phyloP scores from a whole-genome alignment of 2,113 vertebrate species.

The Hirundichthys speculiger region DNA sequence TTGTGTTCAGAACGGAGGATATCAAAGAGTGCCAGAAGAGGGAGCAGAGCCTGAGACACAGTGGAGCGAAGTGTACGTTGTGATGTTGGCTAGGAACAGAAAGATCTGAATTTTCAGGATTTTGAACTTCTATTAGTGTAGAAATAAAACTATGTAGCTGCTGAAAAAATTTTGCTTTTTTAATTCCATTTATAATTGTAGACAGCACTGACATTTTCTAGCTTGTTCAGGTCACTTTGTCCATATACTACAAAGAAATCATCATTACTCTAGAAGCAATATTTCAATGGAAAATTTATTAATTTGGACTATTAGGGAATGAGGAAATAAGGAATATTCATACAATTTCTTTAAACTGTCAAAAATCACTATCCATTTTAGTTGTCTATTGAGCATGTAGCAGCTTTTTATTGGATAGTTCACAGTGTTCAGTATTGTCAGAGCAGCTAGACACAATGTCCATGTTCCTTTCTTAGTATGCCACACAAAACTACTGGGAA shows the following conservation, averaged over 20 bases:
- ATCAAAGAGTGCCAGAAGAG: slow-evolving; percentile 34
- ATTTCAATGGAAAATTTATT: slow-evolving; percentile 35
- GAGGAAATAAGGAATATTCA: slow-evolving; percentile 57
- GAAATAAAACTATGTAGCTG: too few relatives aligned
- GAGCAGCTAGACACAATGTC: slow-evolving; percentile 18
- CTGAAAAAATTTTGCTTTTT: too few relatives aligned
- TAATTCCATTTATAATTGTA: too few relatives aligned
- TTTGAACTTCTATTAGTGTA: too few relatives aligned
- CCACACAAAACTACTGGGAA: slow-evolving; percentile 5
- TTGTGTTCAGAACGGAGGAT: slow-evolving; percentile 29
- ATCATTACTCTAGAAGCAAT: not conserved
- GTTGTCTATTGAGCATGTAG: slow-evolving; percentile 30
- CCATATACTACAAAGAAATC: too few relatives aligned
- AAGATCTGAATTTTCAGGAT: too few relatives aligned
- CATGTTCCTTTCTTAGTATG: slow-evolving; percentile 38
- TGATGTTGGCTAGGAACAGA: too few relatives aligned
- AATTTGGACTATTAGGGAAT: slow-evolving; percentile 60
- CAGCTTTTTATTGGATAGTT: slow-evolving; percentile 17
- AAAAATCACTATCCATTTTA: slow-evolving; percentile 24
- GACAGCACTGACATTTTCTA: too few relatives aligned
- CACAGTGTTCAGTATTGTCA: slow-evolving; percentile 4
- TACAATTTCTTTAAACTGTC: slow-evolving; percentile 49
- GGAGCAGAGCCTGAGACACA: slow-evolving; percentile 13
- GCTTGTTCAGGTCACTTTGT: too few relatives aligned
- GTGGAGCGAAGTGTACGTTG: not conserved